Evolutionary conservation across 2,113 vertebrate species (phyloP), one percentile per base, ranked within the genome.

Genomic region (Numida meleagris): DNA sequence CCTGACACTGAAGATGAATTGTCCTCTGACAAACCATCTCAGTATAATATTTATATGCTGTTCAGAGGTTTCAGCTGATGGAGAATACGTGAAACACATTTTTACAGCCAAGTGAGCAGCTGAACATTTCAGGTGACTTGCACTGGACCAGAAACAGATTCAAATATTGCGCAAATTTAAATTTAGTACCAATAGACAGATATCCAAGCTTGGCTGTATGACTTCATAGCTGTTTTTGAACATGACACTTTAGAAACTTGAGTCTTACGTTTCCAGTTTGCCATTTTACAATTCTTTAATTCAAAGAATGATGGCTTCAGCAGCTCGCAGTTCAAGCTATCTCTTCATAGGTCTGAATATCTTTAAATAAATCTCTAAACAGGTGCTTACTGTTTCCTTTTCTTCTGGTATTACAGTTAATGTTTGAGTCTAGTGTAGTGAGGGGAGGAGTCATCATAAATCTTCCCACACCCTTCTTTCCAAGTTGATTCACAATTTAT

Each of bases 401-500:
- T 50, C 13, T 3, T 21, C 31, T 6, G 10, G 4, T 76, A 61
- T 31, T 74, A 76, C 72, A 2, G 4, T 62, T 82, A 58, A 82
- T 45, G 16, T 50, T 79, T 68, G 9, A 78, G 23, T 45, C 71
- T 87, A 78, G 6, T 13, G 4, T 34, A 50, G 14, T 24, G 25
- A 70, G 76, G 36, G 71, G 67, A 93, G 53, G 84, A 93, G 58
- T 63, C 77, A 82, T 42, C 31, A 65, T 87, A 87, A 92, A 87
- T 93, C 58, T 96, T 91, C 29, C 33, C 12, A 55, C 25, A 90
- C 27, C 18, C 62, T 82, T 86, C 31, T 68, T 87, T 86, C 48
- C 74, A 93, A 91, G 81, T 70, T 91, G 66, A 65, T 85, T 91
- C 67, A 84, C 53, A 92, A 95, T 95, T 94, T 94, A 95, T 80